Conservation (phyloP, 2,797 vertebrate species). For the Acanthopagrus latus region DNA sequence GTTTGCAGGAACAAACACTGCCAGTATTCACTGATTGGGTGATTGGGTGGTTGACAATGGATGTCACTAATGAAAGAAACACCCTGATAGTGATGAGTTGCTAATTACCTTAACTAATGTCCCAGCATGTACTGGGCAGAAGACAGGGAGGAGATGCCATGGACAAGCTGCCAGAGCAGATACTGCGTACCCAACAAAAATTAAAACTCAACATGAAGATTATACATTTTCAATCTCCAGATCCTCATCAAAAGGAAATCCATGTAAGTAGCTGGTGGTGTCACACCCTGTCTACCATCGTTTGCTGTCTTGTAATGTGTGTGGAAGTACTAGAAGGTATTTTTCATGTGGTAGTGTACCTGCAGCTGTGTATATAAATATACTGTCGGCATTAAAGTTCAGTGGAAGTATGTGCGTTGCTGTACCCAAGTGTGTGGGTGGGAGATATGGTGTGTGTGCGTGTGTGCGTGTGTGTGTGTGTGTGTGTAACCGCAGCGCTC, state of each 20-base stretch:
- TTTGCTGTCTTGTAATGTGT: background rate
- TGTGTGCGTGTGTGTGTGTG: slow-evolving; percentile 44
- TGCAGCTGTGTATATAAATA: slow-evolving; percentile 36
- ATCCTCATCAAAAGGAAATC: slow-evolving; percentile 1
- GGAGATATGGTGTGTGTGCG: slow-evolving; percentile 38
- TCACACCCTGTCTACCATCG: slow-evolving; percentile 12
- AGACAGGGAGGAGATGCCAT: background rate
- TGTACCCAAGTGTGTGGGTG: slow-evolving; percentile 54
- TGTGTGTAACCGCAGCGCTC: slow-evolving; percentile 62
- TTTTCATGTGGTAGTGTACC: slow-evolving; percentile 3
- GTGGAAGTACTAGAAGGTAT: background rate
- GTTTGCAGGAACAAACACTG: too few species aligned
- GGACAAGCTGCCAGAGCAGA: slow-evolving; percentile 3
- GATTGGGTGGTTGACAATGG: background rate
- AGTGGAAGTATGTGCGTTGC: slow-evolving; percentile 42
- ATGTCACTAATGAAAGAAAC: slow-evolving; percentile 10
- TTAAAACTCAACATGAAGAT: background rate
- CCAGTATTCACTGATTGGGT: too few species aligned
- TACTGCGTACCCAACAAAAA: background rate
- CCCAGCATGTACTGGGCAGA: background rate
- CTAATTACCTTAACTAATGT: background rate
- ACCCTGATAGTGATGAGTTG: background rate
- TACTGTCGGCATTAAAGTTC: slow-evolving; percentile 41
- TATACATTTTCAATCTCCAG: background rate
- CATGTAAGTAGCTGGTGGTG: background rate